Evolutionary conservation across 2,113 vertebrate genomes (phyloP).

Genomic region (Rhipidura dahli): DNA sequence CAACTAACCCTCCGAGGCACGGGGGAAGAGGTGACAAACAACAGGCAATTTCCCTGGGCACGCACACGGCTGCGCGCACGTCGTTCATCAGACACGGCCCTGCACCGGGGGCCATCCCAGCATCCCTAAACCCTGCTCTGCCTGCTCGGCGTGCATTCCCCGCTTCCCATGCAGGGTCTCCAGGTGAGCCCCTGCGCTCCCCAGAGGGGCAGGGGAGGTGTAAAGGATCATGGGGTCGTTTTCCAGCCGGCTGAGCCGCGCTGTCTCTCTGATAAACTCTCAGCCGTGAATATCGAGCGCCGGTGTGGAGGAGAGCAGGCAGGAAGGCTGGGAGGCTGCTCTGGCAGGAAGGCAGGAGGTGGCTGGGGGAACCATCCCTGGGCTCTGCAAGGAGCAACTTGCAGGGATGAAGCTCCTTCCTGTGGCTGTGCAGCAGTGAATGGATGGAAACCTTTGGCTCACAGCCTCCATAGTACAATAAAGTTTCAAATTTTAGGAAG

Average conservation of each 20-base stretch:
- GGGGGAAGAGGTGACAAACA: background rate
- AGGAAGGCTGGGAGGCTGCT: background rate
- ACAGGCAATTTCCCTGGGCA: background rate
- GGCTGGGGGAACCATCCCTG: background rate
- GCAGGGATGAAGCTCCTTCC: background rate
- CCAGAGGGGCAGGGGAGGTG: background rate
- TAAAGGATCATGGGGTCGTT: background rate
- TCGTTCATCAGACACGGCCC: background rate
- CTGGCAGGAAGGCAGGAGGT: background rate
- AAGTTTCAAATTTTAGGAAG: background rate
- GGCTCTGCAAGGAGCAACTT: background rate
- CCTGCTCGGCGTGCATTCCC: accelerated
- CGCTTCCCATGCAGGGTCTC: background rate
- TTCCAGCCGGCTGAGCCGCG: slow-evolving; percentile 12
- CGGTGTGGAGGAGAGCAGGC: background rate
- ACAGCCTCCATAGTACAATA: background rate
- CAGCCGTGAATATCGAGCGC: background rate
- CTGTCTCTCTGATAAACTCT: slow-evolving; percentile 60
- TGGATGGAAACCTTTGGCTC: background rate
- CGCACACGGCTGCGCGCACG: background rate
- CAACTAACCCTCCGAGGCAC: background rate
- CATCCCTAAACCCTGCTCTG: background rate
- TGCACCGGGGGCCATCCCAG: background rate
- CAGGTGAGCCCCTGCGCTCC: background rate
- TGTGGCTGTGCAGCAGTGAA: background rate